A percentile compares a stretch with the other conserved stretches of the same genome.
These are phyloP conservation scores for Cottoperca gobio DNA, from an alignment of 2,797 vertebrate genomes.

Conservation along the genomic window DNA sequence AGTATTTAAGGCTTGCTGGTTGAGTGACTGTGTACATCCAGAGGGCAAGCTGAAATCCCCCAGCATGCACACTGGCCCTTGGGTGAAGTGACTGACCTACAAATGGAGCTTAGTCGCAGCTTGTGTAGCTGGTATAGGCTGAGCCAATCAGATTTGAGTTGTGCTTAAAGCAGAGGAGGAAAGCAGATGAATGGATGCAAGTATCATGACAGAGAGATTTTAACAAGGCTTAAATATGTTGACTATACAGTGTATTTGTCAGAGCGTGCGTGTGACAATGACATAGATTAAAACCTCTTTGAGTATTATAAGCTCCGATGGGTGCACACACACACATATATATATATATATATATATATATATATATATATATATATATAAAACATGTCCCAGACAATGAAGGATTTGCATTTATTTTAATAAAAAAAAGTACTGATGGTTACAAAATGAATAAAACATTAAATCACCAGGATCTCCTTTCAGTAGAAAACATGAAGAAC, in stretches of 20 bases:
- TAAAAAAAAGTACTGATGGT: slow-evolving; percentile 66
- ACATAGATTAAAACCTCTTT: slow-evolving; percentile 7
- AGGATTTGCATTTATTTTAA: slow-evolving; percentile 59
- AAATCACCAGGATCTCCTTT: background rate
- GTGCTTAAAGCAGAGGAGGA: slow-evolving; percentile 45
- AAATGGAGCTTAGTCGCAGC: slow-evolving; percentile 74
- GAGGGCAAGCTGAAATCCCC: slow-evolving; percentile 65
- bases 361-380: too few relatives aligned
- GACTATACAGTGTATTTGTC: slow-evolving; percentile 11
- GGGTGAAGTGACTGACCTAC: slow-evolving; percentile 74
- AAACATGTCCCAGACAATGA: slow-evolving; percentile 33
- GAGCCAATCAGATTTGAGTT: slow-evolving; percentile 68
- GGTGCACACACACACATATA: too few relatives aligned
- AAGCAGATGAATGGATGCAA: slow-evolving; percentile 61
- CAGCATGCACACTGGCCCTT: slow-evolving; percentile 55
- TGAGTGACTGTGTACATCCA: slow-evolving; percentile 63
- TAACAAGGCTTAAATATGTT: slow-evolving; percentile 34
- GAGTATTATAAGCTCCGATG: slow-evolving; percentile 4
- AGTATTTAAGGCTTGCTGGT: slow-evolving; percentile 53
- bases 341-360: too few relatives aligned
- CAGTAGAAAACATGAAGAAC: slow-evolving; percentile 50
- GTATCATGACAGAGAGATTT: slow-evolving; percentile 57
- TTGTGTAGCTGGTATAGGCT: slow-evolving; percentile 54
- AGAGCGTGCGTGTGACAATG: slow-evolving; percentile 2
- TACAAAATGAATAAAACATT: slow-evolving; percentile 61